Percentiles rank a stretch among this genome's conserved stretches.
These are phyloP conservation scores for Zygothrica quintamaculata DNA, from an alignment of 2,888 invertebrate genomes.

Conservation along the genomic window DNA sequence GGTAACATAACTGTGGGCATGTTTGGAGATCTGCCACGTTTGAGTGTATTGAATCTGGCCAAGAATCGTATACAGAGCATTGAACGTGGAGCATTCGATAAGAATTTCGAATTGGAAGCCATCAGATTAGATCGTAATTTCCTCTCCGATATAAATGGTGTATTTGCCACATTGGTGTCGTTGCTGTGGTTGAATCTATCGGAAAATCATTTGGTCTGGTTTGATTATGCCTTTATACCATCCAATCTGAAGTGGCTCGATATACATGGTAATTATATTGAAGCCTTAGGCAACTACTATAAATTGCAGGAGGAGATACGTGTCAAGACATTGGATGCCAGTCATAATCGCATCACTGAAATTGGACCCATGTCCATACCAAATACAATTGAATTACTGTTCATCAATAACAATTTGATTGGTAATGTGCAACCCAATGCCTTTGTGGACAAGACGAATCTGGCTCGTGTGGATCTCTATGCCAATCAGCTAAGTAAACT, in stretches of 20 bases:
- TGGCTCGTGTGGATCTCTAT: conserved; percentile 95
- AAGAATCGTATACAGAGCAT: conserved; percentile 95
- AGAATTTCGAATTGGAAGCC: conserved; percentile 92
- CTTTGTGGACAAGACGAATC: conserved; percentile 92
- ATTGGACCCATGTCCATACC: conserved; percentile 93
- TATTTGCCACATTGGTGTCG: conserved; percentile 92
- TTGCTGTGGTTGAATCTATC: conserved; percentile 95
- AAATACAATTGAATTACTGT: conserved; percentile 93
- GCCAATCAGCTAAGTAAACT: conserved; percentile 93
- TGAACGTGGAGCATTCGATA: conserved; percentile 93
- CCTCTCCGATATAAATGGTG: conserved; percentile 94
- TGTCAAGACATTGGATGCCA: conserved; percentile 95
- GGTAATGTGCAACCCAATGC: conserved; percentile 92
- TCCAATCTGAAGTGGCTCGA: conserved; percentile 95
- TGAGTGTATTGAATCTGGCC: conserved; percentile 94
- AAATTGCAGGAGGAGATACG: conserved; percentile 92
- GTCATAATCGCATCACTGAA: conserved; percentile 94
- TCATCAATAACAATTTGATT: conserved; percentile 95
- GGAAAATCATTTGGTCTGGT: conserved; percentile 96
- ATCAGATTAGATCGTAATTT: conserved; percentile 95
- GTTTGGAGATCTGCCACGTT: conserved; percentile 93
- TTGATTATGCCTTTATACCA: conserved; percentile 96
- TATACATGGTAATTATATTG: conserved; percentile 95
- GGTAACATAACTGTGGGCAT: conserved; percentile 93
- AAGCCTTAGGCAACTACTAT: conserved; percentile 94